Conservation (phyloP, 2,888 invertebrate species). For the Chrysodeixis includens region DNA sequence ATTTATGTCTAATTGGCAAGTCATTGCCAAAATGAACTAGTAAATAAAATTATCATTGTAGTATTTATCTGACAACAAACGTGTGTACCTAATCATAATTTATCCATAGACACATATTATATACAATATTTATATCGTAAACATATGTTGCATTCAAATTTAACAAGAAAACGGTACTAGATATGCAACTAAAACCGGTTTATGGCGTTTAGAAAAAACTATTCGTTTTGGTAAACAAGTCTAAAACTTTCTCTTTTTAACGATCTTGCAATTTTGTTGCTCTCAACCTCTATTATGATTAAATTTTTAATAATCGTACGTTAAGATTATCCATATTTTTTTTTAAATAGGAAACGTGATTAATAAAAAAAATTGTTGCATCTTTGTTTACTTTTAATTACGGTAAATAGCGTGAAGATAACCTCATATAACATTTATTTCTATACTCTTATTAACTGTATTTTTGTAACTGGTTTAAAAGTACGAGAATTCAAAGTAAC, state of each 20-base stretch:
- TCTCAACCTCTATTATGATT: constrained; percentile 3
- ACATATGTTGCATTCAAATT: background rate
- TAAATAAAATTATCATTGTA: no score
- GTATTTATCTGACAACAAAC: no score
- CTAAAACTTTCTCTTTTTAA: constrained; percentile 34
- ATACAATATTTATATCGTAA: background rate
- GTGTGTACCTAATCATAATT: background rate
- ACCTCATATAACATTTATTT: background rate
- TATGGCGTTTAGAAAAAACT: background rate
- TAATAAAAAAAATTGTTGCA: background rate
- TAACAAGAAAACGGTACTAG: background rate
- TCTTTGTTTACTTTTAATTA: background rate
- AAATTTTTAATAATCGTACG: background rate
- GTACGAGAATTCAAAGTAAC: background rate
- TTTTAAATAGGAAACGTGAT: background rate
- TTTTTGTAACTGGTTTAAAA: background rate
- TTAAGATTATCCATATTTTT: background rate
- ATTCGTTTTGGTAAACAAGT: background rate
- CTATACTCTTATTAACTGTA: background rate
- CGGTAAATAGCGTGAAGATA: background rate
- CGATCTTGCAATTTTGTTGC: constrained; percentile 13
- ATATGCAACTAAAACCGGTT: background rate
- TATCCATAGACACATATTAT: background rate
- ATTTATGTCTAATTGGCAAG: no score
- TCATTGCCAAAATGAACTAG: no score